Evolutionary conservation across 2,113 vertebrate genomes (phyloP).

Genomic region (Platysteira castanea): DNA sequence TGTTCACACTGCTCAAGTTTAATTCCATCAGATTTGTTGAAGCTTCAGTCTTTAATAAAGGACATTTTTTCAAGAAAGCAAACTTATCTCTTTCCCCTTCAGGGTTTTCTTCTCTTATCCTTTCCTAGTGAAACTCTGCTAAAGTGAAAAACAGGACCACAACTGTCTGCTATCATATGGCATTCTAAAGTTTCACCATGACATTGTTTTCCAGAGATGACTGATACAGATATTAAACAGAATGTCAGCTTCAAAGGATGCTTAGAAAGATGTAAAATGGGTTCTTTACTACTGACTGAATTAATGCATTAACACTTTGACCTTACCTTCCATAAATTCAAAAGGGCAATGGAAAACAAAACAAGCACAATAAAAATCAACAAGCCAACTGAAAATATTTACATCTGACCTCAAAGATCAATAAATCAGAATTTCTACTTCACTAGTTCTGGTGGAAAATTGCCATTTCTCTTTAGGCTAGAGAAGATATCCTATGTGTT

Average conservation of each 20-base stretch:
- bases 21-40: slow-evolving; percentile 6
- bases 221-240: background rate
- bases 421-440: slow-evolving; percentile 6
- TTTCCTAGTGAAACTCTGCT: background rate
- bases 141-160: background rate
- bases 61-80: slow-evolving; percentile 12
- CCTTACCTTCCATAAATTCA: background rate
- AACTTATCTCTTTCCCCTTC: slow-evolving; percentile 14
- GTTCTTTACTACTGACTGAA: background rate
- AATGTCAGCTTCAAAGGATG: background rate
- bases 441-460: background rate
- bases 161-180: background rate
- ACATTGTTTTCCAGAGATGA: slow-evolving; percentile 3
- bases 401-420: background rate
- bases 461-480: background rate
- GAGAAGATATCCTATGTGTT: background rate
- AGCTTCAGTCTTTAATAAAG: slow-evolving; percentile 13
- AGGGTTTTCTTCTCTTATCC: slow-evolving; percentile 10
- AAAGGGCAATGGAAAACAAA: background rate
- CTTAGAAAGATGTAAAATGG: background rate
- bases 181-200: background rate
- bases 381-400: background rate
- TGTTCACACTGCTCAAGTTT: slow-evolving; percentile 1
- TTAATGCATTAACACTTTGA: slow-evolving; percentile 26
- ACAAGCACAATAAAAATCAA: background rate